Evolutionary conservation across 2,888 invertebrate species (phyloP), one percentile per base, ranked within the genome.

Genomic region (Agrilus biguttatus): DNA sequence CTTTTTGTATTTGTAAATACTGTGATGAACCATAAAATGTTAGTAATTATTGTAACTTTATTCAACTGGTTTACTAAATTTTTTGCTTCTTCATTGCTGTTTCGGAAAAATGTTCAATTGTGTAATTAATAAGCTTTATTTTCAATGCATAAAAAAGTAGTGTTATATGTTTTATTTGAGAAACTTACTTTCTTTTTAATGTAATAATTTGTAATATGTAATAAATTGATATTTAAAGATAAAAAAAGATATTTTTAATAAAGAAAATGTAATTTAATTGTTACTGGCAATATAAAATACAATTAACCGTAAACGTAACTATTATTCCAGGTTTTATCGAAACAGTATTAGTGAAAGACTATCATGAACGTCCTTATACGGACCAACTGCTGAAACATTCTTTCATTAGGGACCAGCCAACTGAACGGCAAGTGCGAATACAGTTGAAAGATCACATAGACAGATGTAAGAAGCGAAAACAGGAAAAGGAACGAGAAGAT

Each of bases 361-460:
- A 98, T 69, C 95, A 95, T 67, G 91, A 92, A 71, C 76, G 98
- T 62, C 97, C 97, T 49, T 96, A 92, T 69, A 98, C 98, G 53
- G 98, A 98, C 69, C 90, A 95, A 67, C 77, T 99, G 52, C 72
- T 99, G 52, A 93, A 92, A 67, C 96, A 98, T 73, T 80, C 93
- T 46, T 99, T 96, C 69, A 95, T 99, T 61, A 83, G 90, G 69
- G 97, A 98, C 72, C 96, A 97, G 70, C 96, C 97, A 14, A 96
- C 95, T 41, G 98, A 99, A 70, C 74, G 96, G 56, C 93, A 97
- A 74, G 95, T 97, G 53, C 77, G 96, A 62, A 96, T 95, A 69
- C 95, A 97, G 67, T 78, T 99, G 52, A 97, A 97, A 70, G 98
- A 99, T 71, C 97, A 98, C 70, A 96, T 99, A 67, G 98, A 99